These are phyloP conservation scores for Paramormyrops hopkinsi DNA, from an alignment of 2,797 vertebrate species.

Conservation along the genomic window DNA sequence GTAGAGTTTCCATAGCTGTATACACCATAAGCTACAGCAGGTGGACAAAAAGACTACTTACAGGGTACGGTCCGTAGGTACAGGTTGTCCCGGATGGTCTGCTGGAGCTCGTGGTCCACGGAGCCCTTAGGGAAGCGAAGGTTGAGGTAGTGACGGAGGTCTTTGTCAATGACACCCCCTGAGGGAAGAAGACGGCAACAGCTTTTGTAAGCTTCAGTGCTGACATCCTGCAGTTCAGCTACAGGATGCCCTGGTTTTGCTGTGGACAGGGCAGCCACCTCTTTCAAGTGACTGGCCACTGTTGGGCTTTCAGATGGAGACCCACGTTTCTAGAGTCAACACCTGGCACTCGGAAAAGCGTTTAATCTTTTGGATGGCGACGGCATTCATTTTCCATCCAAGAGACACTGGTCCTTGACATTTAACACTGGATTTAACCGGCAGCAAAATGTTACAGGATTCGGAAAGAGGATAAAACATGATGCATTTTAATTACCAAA, in stretches of 20 bases:
- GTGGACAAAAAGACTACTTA: slow-evolving; percentile 61
- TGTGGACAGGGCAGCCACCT: background rate
- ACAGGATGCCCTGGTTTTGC: background rate
- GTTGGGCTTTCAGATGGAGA: background rate
- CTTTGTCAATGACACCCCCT: slow-evolving; percentile 97
- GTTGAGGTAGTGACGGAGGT: slow-evolving; percentile 99
- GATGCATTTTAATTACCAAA: background rate
- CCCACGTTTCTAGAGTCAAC: background rate
- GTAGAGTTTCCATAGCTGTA: background rate
- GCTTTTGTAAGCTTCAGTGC: background rate
- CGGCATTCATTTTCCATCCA: background rate
- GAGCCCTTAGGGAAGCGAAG: slow-evolving; percentile 97
- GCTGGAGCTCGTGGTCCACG: slow-evolving; percentile 97
- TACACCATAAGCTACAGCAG: background rate
- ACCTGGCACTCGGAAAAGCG: background rate
- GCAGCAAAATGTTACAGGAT: background rate
- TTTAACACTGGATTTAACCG: slow-evolving; percentile 4
- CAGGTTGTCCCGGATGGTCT: slow-evolving; percentile 99
- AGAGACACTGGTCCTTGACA: background rate
- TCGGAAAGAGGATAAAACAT: background rate
- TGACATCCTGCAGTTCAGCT: background rate
- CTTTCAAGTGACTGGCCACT: no score
- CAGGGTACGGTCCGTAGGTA: slow-evolving; percentile 98
- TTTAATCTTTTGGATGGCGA: background rate
- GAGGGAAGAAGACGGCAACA: slow-evolving; percentile 29